Evolutionary conservation across 1,140 invertebrate species (phyloP).

Genomic region (Achroia grisella): DNA sequence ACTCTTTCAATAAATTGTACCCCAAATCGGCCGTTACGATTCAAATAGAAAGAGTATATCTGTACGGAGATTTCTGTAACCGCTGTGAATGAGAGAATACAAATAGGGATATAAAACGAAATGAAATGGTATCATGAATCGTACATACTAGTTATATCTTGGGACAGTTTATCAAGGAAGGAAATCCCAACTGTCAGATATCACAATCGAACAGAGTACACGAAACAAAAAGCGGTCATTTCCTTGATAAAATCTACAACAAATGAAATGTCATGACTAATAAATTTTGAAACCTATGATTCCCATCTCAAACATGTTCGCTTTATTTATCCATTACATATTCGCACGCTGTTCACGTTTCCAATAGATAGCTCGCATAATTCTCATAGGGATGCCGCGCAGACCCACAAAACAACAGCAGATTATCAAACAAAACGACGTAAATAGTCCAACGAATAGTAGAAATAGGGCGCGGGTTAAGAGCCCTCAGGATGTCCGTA

Average conservation of each 20-base stretch:
- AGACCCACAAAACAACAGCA: slow-evolving; percentile 63
- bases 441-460: slow-evolving; percentile 60
- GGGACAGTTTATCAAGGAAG: slow-evolving; percentile 28
- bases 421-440: slow-evolving; percentile 70
- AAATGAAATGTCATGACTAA: background rate
- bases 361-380: slow-evolving; percentile 66
- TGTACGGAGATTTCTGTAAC: slow-evolving; percentile 59
- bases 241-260: background rate
- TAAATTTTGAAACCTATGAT: slow-evolving; percentile 26
- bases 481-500: slow-evolving; percentile 50
- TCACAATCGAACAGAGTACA: slow-evolving; percentile 2
- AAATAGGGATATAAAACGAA: slow-evolving; percentile 65
- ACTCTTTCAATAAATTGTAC: slow-evolving; percentile 55
- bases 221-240: background rate
- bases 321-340: slow-evolving; percentile 59
- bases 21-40: slow-evolving; percentile 58
- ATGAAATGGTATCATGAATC: slow-evolving; percentile 59
- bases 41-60: slow-evolving; percentile 62
- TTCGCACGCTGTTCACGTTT: slow-evolving; percentile 58
- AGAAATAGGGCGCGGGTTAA: slow-evolving; percentile 64
- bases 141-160: slow-evolving; percentile 35
- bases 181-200: background rate
- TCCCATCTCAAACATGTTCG: slow-evolving; percentile 22
- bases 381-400: slow-evolving; percentile 57
- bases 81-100: slow-evolving; percentile 55